Evolutionary conservation across 2,113 vertebrate genomes (phyloP).

Genomic region (Stigmatopora nigra): DNA sequence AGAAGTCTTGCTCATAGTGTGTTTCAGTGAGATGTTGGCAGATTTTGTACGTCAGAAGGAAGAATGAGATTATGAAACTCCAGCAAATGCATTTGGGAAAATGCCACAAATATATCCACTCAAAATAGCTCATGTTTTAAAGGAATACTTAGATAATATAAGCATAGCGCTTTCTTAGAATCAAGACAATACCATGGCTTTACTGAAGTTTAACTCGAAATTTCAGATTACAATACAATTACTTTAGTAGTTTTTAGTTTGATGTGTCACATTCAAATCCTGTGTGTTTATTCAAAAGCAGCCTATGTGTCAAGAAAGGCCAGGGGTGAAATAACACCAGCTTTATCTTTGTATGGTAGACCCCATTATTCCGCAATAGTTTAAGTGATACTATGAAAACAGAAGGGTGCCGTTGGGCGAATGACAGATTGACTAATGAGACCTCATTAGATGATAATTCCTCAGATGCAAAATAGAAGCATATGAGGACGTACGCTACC

Average conservation of each 20-base stretch:
- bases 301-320: constrained; percentile 41
- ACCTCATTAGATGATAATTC: constrained; percentile 39
- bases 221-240: not conserved
- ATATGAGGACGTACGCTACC: constrained; percentile 39
- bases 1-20: constrained; percentile 3
- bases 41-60: constrained; percentile 24
- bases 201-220: not conserved
- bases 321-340: constrained; percentile 53
- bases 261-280: constrained; percentile 13
- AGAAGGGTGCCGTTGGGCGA: constrained; percentile 24
- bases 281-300: constrained; percentile 35
- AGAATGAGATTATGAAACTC: not conserved
- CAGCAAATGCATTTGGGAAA: not conserved
- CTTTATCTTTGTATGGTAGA: constrained; percentile 57
- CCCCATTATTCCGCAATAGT: constrained; percentile 49
- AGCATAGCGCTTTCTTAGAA: constrained; percentile 15
- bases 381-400: constrained; percentile 59
- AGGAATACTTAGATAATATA: not conserved
- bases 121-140: not conserved
- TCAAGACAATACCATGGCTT: constrained; percentile 4
- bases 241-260: not conserved
- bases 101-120: not conserved
- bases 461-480: constrained; percentile 38
- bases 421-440: constrained; percentile 58
- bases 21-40: constrained; percentile 16